Base-by-base conservation (phyloP, 1,140 invertebrate genomes). In the Zaprionus ghesquierei region DNA sequence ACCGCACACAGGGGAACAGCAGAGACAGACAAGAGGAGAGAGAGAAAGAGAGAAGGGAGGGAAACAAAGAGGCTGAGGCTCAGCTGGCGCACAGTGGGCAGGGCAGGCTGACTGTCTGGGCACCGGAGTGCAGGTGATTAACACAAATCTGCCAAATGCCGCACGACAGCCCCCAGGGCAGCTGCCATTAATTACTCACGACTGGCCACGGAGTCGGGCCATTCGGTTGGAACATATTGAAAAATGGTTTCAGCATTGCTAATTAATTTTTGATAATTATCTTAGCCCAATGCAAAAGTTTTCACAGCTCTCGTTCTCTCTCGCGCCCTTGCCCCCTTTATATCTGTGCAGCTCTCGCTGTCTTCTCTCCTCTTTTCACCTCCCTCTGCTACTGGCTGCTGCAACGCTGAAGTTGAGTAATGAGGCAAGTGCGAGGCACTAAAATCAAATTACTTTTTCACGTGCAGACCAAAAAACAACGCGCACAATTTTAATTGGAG, bases 181-280 rank as follows among this genome's bases (percentile, higher is more conserved):
- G 63, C 35, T 54, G 62, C 59, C 65, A 85, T 81, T 85, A 77
- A 81, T 86, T 86, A 76, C 50, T 76, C 38, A 25, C 20, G n/a
- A 2, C 15, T 41, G 35, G 35, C n/a, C 35, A 41, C n/a, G n/a
- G 35, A 15, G 35, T 41, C 29, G 20, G 18, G 31, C n/a, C 29
- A 63, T 63, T 35, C 44, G 49, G 75, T 46, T 15, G 12, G 38
- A 22, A 18, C 66, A 41, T 41, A 60, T 66, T 86, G 81, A 87
- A 81, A 85, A 87, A 81, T 86, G 59, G 62, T 68, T 71, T 35
- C 35, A 53, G 62, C 49, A 33, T 44, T 55, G 56, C 78, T 86
- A 87, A 86, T 87, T 81, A 78, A 72, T 81, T 86, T 80, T 78
- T 76, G 41, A 77, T 85, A 79, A 77, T 61, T 77, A 77, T 69